Evolutionary conservation across 2,113 vertebrate species (phyloP), one percentile per base, ranked within the genome.

Genomic region (Corvus cornix): DNA sequence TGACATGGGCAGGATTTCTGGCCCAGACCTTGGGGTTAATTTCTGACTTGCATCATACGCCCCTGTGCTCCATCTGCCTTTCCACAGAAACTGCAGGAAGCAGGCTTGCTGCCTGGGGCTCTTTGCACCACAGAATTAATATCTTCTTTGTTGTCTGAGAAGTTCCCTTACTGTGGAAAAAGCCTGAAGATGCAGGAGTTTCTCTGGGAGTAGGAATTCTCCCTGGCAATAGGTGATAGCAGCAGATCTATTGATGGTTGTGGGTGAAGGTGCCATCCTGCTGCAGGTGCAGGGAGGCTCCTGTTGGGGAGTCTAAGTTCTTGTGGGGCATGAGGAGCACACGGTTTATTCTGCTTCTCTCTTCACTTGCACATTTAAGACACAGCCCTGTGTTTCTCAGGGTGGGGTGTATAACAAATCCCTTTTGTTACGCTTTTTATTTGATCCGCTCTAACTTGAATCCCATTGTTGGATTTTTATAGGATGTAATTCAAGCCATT

Each of bases 401-500:
- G 9, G 22, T 59, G 35, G 26, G 24, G 13, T 69, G 24, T 19
- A 41, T 31, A 72, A 43, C 15, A n/a, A 69, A 37, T 14, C 20
- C 55, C 49, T 58, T 66, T 87, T 27, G 9, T 77, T 77, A 13
- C 12, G 27, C 28, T 81, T 77, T 33, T 60, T 35, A 46, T 78
- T 83, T 44, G 19, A 46, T 93, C 80, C 66, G 39, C 79, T 96
- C 59, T 95, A 56, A 95, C 51, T 95, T 53, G 67, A 91, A 85
- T 46, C 55, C 46, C 87, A 3, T 86, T 77, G 92, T 80, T 96
- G 10, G 56, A 63, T 97, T 96, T 95, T 97, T 94, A 70, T 97
- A 99, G 99, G 99, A 99, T 93, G 99, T 99, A 39, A 99, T 99
- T 97, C 99, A 99, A 97, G 99, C 99, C 94, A 99, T 99, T 98